Conservation (phyloP, 1,140 invertebrate species). For the Calycopis cecrops region DNA sequence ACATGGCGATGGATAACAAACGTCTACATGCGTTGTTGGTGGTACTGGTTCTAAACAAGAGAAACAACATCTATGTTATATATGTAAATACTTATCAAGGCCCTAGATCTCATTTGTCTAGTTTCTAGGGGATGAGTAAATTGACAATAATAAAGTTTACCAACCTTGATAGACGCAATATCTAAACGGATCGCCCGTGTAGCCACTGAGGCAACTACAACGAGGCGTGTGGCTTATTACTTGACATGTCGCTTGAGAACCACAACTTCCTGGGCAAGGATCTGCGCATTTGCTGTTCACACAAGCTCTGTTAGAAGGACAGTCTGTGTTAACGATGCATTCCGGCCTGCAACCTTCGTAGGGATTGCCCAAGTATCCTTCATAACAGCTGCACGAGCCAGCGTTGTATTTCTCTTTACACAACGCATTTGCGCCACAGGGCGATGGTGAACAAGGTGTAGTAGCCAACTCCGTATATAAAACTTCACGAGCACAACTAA, state of each 20-base stretch:
- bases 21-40: slow-evolving; percentile 51
- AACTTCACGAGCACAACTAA: slow-evolving; percentile 70
- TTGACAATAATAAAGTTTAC: slow-evolving; percentile 13
- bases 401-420: slow-evolving; percentile 81
- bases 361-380: slow-evolving; percentile 83
- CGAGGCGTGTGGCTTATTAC: slow-evolving; percentile 79
- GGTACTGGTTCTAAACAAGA: slow-evolving; percentile 44
- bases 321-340: slow-evolving; percentile 82
- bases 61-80: too few relatives aligned
- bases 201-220: slow-evolving; percentile 81
- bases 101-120: too few relatives aligned
- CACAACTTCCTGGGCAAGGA: slow-evolving; percentile 80
- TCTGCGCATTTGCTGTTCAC: slow-evolving; percentile 78
- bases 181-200: slow-evolving; percentile 84
- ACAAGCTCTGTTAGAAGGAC: slow-evolving; percentile 78
- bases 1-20: slow-evolving; percentile 79
- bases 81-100: too few relatives aligned
- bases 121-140: too few relatives aligned
- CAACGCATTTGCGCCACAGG: slow-evolving; percentile 83
- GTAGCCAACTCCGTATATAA: slow-evolving; percentile 47
- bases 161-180: slow-evolving; percentile 76
- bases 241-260: slow-evolving; percentile 78
- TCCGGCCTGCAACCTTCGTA: slow-evolving; percentile 84
- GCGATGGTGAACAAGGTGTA: slow-evolving; percentile 80
- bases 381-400: slow-evolving; percentile 80